These are phyloP conservation scores for Corapipo altera DNA, from an alignment of 2,113 vertebrate genomes.

Conservation along the genomic window DNA sequence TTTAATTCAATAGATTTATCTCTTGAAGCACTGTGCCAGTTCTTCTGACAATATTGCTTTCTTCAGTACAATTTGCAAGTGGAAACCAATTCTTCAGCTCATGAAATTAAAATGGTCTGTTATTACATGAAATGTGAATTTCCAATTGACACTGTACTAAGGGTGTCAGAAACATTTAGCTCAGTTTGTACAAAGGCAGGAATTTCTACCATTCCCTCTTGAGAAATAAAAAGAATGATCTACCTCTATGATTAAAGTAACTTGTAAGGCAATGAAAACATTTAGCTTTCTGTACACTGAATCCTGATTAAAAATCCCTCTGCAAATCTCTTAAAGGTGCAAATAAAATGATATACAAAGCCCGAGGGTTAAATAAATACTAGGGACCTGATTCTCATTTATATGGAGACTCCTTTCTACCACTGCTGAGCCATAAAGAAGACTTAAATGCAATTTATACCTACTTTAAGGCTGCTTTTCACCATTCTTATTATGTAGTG, in stretches of 20 bases:
- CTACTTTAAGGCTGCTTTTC: conserved; percentile 46
- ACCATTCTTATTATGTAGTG: conserved; percentile 23
- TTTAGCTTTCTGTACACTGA: conserved; percentile 19
- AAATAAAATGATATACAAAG: conserved; percentile 65
- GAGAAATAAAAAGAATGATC: conserved; percentile 54
- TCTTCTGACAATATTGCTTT: conserved; percentile 61
- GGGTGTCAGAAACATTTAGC: conserved; percentile 65
- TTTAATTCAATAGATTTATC: conserved; percentile 59
- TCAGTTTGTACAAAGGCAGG: conserved; percentile 11
- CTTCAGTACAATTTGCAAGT: conserved; percentile 38
- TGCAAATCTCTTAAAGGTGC: conserved; percentile 48
- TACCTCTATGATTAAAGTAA: conserved; percentile 37
- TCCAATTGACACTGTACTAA: conserved; percentile 44
- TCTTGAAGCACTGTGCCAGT: conserved; percentile 33
- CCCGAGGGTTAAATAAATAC: conserved; percentile 64
- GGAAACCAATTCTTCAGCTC: conserved; percentile 60
- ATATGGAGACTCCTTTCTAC: neutral
- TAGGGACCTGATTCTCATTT: conserved; percentile 39
- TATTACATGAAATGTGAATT: conserved; percentile 68
- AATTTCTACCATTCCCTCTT: conserved; percentile 19
- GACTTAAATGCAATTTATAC: conserved; percentile 49
- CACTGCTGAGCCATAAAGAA: conserved; percentile 36
- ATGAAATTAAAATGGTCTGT: conserved; percentile 72
- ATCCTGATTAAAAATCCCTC: conserved; percentile 57
- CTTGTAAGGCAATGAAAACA: conserved; percentile 45